These are phyloP conservation scores for Cheilosia scutellata DNA, from an alignment of 2,888 invertebrate species.

Conservation along the genomic window DNA sequence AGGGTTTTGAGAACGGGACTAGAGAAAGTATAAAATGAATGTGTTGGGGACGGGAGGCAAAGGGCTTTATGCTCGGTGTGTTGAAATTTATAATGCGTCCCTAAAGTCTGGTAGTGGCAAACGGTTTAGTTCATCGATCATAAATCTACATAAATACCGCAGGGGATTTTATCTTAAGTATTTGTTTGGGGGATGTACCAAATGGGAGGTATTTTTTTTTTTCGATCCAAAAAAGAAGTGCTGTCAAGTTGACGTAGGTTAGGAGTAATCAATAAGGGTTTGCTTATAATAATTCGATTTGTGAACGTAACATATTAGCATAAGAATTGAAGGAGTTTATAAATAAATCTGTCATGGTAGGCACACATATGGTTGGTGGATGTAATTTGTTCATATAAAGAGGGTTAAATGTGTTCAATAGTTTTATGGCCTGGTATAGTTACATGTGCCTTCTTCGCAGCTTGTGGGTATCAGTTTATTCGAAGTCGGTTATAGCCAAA, in stretches of 20 bases:
- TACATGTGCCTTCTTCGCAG: too few species aligned
- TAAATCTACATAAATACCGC: conserved; percentile 33
- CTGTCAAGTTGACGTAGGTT: conserved; percentile 20
- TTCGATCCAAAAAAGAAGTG: not conserved
- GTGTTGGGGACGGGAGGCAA: not conserved
- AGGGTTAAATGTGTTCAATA: too few species aligned
- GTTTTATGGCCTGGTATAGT: too few species aligned
- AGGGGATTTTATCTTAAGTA: conserved; percentile 20
- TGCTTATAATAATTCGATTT: conserved; percentile 32
- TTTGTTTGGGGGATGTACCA: not conserved
- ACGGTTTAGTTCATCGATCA: conserved; percentile 56
- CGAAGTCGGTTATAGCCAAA: too few species aligned
- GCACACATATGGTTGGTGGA: too few species aligned
- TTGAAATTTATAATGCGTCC: conserved; percentile 45
- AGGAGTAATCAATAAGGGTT: not conserved
- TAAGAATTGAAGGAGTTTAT: conserved; percentile 1
- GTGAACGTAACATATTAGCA: not conserved
- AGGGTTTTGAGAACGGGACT: conserved; percentile 34
- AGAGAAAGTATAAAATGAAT: conserved; percentile 25
- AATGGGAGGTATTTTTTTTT: not conserved
- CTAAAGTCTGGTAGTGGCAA: conserved; percentile 41
- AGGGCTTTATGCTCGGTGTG: not conserved
- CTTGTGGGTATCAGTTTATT: too few species aligned
- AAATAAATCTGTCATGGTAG: not conserved
- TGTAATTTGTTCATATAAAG: too few species aligned